Percentiles rank a stretch among this genome's conserved stretches.
These are phyloP conservation scores for Agrotis exclamationis DNA, from an alignment of 2,888 invertebrate species.

Conservation along the genomic window DNA sequence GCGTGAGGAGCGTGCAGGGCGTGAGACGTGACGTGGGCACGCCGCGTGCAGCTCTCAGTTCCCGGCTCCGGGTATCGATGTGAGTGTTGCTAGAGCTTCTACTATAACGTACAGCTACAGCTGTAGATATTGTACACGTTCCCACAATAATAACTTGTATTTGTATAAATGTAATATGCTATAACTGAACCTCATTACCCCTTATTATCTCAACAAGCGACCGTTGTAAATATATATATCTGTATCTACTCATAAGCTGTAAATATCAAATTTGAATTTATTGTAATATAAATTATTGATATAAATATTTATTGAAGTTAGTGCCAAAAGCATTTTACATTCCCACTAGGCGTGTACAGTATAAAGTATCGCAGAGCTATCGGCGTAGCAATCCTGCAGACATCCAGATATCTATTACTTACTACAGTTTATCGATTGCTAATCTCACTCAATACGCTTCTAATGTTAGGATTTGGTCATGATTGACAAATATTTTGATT, in stretches of 20 bases:
- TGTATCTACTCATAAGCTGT: constrained; percentile 83
- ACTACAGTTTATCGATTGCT: constrained; percentile 72
- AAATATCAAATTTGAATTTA: constrained; percentile 86
- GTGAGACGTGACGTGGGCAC: constrained; percentile 8
- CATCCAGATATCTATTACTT: constrained; percentile 60
- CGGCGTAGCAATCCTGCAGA: constrained; percentile 59
- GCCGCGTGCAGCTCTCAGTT: constrained; percentile 58
- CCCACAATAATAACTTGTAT: constrained; percentile 68
- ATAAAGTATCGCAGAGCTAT: constrained; percentile 66
- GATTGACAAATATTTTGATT: constrained; percentile 61
- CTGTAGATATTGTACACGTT: constrained; percentile 85
- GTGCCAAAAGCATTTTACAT: constrained; percentile 89
- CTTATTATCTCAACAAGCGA: constrained; percentile 71
- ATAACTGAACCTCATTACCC: constrained; percentile 73
- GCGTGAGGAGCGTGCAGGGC: background rate
- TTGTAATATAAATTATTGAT: constrained; percentile 82
- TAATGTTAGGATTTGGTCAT: constrained; percentile 79
- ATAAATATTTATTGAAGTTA: constrained; percentile 88
- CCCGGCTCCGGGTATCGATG: constrained; percentile 61
- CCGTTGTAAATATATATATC: constrained; percentile 83
- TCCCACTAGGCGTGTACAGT: constrained; percentile 78
- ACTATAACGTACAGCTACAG: constrained; percentile 67
- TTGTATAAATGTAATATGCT: constrained; percentile 79
- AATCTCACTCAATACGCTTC: constrained; percentile 81
- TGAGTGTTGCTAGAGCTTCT: constrained; percentile 79